These are phyloP conservation scores for Euwallacea similis DNA, from an alignment of 1,140 invertebrate genomes.

Conservation along the genomic window DNA sequence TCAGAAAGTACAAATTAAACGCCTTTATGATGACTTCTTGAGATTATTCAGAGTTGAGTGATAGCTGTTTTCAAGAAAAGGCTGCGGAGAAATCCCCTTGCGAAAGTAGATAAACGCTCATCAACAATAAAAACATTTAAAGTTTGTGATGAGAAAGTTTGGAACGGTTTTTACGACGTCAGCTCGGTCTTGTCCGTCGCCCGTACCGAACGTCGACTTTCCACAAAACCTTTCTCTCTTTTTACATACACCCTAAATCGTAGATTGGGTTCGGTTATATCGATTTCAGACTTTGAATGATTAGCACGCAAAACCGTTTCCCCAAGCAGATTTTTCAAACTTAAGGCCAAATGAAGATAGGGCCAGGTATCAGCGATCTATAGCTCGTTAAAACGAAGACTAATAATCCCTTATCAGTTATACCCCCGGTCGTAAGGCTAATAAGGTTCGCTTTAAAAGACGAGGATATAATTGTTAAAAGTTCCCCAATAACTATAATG, in stretches of 20 bases:
- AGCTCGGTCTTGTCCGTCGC: constrained; percentile 35
- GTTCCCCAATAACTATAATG: constrained; percentile 35
- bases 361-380: not conserved
- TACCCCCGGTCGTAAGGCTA: constrained; percentile 25
- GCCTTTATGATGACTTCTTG: constrained; percentile 39
- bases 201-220: constrained; percentile 16
- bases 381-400: not conserved
- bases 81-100: constrained; percentile 37
- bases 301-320: not conserved
- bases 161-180: constrained; percentile 42
- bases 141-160: constrained; percentile 44
- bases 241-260: constrained; percentile 39
- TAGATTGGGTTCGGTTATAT: constrained; percentile 26
- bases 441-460: constrained; percentile 27
- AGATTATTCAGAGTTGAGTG: constrained; percentile 39
- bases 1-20: constrained; percentile 42
- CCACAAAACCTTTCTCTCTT: constrained; percentile 40
- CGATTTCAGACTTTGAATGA: constrained; percentile 33
- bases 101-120: constrained; percentile 46
- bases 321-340: not conserved
- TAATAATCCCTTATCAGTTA: constrained; percentile 19
- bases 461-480: constrained; percentile 37
- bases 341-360: not conserved
- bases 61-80: constrained; percentile 38
- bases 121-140: constrained; percentile 48